Conservation (phyloP, 2,113 vertebrate species). For the Scytalopus superciliaris region DNA sequence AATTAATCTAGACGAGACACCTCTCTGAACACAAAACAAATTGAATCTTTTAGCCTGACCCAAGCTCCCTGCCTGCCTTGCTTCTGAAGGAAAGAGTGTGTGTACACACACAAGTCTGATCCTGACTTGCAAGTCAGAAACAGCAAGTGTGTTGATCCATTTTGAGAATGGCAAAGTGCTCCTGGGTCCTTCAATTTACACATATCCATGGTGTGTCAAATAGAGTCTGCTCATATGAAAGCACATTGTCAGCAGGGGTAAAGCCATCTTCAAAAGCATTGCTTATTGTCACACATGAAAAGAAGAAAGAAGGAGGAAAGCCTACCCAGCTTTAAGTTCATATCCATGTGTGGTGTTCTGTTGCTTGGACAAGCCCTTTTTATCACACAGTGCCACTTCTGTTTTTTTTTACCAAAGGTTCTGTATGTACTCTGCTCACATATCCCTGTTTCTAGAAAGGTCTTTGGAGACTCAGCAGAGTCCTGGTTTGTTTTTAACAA, state of each 20-base stretch:
- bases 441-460: background rate
- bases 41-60: background rate
- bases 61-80: background rate
- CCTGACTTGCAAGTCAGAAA: background rate
- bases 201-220: background rate
- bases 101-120: background rate
- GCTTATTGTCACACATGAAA: background rate
- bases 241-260: background rate
- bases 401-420: background rate
- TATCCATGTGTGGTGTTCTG: background rate
- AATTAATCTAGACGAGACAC: background rate
- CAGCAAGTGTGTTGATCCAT: background rate
- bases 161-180: background rate
- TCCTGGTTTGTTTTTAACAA: background rate
- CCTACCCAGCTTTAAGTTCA: background rate
- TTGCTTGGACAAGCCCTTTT: background rate
- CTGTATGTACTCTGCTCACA: background rate
- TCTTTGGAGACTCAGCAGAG: background rate
- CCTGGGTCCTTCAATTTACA: background rate
- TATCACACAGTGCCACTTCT: background rate
- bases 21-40: background rate
- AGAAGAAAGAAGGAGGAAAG: background rate
- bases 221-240: background rate
- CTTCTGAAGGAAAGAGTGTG: background rate
- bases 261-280: background rate